Percentiles rank a stretch among this genome's conserved stretches.
phyloP scores from a whole-genome alignment of 2,113 vertebrate species.

The Pterocles orientalis region DNA sequence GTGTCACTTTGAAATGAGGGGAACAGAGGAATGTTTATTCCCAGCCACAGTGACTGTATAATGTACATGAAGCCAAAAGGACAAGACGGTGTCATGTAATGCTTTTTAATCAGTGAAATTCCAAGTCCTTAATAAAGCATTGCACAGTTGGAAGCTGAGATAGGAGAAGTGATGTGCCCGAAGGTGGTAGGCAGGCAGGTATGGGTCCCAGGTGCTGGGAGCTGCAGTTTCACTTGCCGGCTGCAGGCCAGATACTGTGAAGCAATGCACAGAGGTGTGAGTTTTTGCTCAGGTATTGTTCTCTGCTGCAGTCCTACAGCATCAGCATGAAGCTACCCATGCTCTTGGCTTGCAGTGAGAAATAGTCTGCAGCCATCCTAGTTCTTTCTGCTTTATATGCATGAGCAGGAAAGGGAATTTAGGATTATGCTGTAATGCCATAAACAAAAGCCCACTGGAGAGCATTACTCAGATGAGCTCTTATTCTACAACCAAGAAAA shows the following conservation, averaged over 20 bases:
- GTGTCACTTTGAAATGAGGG: not conserved
- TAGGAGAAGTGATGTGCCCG: not conserved
- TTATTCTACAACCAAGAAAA: slow-evolving; percentile 19
- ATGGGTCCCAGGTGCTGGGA: not conserved
- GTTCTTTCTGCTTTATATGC: slow-evolving; percentile 23
- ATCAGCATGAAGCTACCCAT: not conserved
- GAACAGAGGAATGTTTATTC: not conserved
- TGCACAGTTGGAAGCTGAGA: fast-evolving
- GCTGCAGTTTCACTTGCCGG: not conserved
- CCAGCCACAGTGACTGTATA: not conserved
- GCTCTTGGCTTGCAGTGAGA: not conserved
- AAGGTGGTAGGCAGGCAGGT: not conserved
- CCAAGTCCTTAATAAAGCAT: not conserved
- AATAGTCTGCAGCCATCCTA: not conserved
- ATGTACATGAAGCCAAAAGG: not conserved
- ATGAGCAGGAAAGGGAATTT: slow-evolving; percentile 15
- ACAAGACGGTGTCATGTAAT: not conserved
- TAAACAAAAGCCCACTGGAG: slow-evolving; percentile 40
- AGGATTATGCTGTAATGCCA: slow-evolving; percentile 3
- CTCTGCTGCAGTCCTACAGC: not conserved
- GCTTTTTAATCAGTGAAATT: not conserved
- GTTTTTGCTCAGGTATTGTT: not conserved
- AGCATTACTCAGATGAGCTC: slow-evolving; percentile 43
- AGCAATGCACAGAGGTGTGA: fast-evolving
- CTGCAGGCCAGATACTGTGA: not conserved